Percentiles rank a stretch among this genome's conserved stretches.
These are phyloP conservation scores for Tupaia tana DNA, from an alignment of 2,113 vertebrate genomes.

Conservation along the genomic window DNA sequence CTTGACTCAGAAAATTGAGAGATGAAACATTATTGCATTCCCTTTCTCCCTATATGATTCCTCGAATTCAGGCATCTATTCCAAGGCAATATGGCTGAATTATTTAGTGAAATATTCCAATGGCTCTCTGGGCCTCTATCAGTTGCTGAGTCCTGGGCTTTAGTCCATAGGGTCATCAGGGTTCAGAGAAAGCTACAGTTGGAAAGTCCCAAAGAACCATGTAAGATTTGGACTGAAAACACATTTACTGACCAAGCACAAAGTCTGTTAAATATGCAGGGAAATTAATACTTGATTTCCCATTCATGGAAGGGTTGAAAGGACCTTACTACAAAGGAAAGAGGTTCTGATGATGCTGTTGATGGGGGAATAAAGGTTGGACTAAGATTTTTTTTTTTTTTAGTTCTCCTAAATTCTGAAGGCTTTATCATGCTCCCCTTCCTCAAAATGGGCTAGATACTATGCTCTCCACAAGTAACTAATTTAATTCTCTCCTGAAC, in stretches of 20 bases:
- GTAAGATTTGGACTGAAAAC: slow-evolving; percentile 21
- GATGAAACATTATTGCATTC: neutral
- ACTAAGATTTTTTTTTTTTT: neutral
- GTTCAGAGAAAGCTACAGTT: neutral
- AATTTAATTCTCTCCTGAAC: neutral
- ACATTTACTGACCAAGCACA: neutral
- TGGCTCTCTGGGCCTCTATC: neutral
- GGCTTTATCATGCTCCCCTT: neutral
- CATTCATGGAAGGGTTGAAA: neutral
- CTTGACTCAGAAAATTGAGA: neutral
- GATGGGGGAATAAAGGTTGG: neutral
- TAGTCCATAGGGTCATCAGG: neutral
- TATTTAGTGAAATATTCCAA: neutral
- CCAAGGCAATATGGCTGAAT: neutral
- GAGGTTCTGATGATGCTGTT: neutral
- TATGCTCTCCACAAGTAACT: neutral
- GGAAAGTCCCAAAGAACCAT: neutral
- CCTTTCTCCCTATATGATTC: neutral
- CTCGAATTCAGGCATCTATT: neutral
- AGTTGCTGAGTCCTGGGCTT: neutral
- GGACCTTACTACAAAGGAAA: neutral
- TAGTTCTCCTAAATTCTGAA: neutral
- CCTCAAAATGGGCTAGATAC: neutral
- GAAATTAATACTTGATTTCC: neutral
- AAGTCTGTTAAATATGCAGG: neutral